A percentile compares a stretch with the other conserved stretches of the same genome.
Conservation (phyloP, 2,888 invertebrate genomes). For the Plebejus argus region DNA sequence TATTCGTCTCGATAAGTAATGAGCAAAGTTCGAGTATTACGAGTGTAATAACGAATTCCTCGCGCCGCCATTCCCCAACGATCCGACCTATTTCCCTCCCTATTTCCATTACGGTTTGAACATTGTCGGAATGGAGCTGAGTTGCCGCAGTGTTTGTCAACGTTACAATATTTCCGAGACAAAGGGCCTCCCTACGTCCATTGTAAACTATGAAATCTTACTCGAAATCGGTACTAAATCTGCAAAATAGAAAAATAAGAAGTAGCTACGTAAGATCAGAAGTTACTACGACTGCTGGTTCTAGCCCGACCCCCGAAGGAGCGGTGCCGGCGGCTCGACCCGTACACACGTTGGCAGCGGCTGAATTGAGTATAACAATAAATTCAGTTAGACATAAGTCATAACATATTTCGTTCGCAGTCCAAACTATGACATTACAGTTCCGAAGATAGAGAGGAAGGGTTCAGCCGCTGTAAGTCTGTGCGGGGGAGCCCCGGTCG, state of each 20-base stretch:
- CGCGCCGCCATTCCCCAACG: neutral
- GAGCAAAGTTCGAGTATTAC: neutral
- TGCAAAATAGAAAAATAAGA: neutral
- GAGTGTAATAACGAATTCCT: neutral
- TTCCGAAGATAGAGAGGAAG: neutral
- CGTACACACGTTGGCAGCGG: neutral
- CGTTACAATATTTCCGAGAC: neutral
- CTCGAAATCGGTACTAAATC: neutral
- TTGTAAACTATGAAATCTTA: neutral
- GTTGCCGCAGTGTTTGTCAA: neutral
- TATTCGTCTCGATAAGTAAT: neutral
- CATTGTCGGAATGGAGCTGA: neutral
- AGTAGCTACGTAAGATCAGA: neutral
- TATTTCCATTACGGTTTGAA: neutral
- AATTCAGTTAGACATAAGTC: neutral
- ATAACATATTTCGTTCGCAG: neutral
- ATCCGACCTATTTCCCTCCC: conserved; percentile 3
- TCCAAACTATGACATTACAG: neutral
- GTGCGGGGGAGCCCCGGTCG: neutral
- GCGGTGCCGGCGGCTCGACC: neutral
- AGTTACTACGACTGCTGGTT: neutral
- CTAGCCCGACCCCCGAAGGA: neutral
- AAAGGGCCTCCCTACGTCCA: neutral
- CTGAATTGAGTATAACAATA: neutral
- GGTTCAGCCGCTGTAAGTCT: neutral